phyloP scores from a whole-genome alignment of 1,140 invertebrate species.

The Nilaparvata lugens region DNA sequence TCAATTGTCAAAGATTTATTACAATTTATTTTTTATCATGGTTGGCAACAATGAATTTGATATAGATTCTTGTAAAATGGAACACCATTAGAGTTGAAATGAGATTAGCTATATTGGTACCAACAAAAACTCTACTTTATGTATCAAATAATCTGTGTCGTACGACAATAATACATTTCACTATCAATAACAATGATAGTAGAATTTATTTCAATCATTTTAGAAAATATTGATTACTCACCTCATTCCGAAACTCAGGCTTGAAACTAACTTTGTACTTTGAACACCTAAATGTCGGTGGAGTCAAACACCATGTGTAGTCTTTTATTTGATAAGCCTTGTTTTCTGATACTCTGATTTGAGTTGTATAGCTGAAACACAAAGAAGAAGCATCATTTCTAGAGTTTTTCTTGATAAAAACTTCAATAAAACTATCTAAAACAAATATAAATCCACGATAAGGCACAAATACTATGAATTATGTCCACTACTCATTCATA shows the following conservation, averaged over 20 bases:
- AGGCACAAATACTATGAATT: not conserved
- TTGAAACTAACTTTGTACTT: conserved; percentile 71
- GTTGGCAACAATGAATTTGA: too few species aligned
- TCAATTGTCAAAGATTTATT: too few species aligned
- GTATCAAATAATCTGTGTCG: too few species aligned
- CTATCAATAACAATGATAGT: too few species aligned
- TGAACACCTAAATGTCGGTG: conserved; percentile 70
- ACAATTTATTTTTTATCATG: too few species aligned
- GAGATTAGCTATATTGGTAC: too few species aligned
- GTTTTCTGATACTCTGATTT: conserved; percentile 61
- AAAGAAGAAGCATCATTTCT: not conserved
- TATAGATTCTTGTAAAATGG: too few species aligned
- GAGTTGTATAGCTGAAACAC: conserved; percentile 54
- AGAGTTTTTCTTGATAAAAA: not conserved
- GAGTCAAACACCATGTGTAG: conserved; percentile 69
- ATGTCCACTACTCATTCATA: not conserved
- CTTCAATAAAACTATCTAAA: not conserved
- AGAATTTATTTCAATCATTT: too few species aligned
- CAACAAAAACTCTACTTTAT: too few species aligned
- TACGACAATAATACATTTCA: too few species aligned
- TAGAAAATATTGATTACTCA: conserved; percentile 24
- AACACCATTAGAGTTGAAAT: too few species aligned
- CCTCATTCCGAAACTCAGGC: conserved; percentile 57
- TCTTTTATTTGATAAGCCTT: conserved; percentile 72
- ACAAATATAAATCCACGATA: not conserved